Base-by-base conservation (phyloP, 2,113 vertebrate species). In the Crotophaga sulcirostris region DNA sequence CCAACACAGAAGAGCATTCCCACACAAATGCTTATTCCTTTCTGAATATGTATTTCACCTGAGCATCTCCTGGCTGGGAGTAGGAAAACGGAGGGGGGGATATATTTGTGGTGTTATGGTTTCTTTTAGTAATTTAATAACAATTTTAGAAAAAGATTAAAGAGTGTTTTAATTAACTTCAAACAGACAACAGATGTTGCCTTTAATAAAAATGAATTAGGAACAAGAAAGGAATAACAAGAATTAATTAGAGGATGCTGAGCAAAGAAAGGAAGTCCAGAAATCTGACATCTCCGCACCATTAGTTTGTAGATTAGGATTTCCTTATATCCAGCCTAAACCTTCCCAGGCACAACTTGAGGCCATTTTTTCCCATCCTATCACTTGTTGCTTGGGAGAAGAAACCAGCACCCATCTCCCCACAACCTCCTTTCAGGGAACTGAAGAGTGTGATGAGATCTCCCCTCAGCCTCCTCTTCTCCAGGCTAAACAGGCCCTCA, bases 241-340 rank as follows among this genome's bases (percentile, higher is more conserved):
- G 49, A 80, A 89, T 93, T 80, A 85, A 85, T 93, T 79, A 80
- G 36, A 75, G 25, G n/a, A 64, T 69, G 51, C 25, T 75, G 38
- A 85, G 62, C 19, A 28, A 56, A 75, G 60, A 76, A 85, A 56
- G 38, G 1, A 55, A 63, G 62, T 23, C 36, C 81, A 84, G 62
- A 85, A 89, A 80, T 19, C 49, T 75, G 85, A 84, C 42, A 58
- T 47, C 81, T 63, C 56, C 33, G 34, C 44, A 36, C 55, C 38
- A 24, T 20, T 58, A 28, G 16, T n/a, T 64, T 45, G 45, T 9
- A 45, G 55, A 45, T 80, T 23, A 24, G 25, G 25, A 21, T 52
- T 34, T 69, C n/a, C 87, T 42, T 11, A 42, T 42, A 42, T 42
- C 40, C 40, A 42, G 40, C 40, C 40, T 42, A 42, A 42, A 42